Conservation (phyloP, 2,113 vertebrate species). For the Pyxicephalus adspersus region DNA sequence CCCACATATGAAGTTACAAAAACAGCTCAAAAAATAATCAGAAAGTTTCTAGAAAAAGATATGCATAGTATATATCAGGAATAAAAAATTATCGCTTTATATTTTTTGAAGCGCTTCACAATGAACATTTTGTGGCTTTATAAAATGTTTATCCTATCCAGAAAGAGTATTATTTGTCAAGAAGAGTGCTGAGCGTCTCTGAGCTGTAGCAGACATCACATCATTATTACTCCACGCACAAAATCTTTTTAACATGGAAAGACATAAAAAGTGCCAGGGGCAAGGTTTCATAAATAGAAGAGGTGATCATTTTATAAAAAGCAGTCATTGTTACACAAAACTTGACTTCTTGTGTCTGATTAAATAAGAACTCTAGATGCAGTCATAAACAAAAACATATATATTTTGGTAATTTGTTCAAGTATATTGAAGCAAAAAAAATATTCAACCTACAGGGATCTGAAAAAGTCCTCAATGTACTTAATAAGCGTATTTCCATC, state of each 20-base stretch:
- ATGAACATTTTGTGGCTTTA: neutral
- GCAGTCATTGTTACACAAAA: constrained; percentile 16
- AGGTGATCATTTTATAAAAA: constrained; percentile 7
- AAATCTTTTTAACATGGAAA: constrained; percentile 30
- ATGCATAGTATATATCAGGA: neutral
- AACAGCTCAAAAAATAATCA: neutral
- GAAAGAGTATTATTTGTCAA: constrained; percentile 18
- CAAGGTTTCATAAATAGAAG: constrained; percentile 3
- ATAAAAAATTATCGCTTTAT: neutral
- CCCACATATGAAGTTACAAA: neutral
- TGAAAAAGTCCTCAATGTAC: no score
- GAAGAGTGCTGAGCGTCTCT: neutral
- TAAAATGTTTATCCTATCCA: constrained; percentile 2
- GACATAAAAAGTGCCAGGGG: constrained; percentile 5
- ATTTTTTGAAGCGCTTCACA: neutral
- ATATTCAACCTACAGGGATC: no score
- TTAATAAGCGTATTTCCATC: no score
- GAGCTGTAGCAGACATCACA: constrained; percentile 39
- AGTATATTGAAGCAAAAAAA: no score
- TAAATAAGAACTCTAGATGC: neutral
- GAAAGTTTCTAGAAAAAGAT: no score
- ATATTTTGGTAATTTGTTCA: no score
- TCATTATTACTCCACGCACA: constrained; percentile 40
- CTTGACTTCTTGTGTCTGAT: neutral
- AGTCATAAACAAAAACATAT: no score